Conservation (phyloP, 2,888 invertebrate genomes). For the Hydrotaea diabolus region DNA sequence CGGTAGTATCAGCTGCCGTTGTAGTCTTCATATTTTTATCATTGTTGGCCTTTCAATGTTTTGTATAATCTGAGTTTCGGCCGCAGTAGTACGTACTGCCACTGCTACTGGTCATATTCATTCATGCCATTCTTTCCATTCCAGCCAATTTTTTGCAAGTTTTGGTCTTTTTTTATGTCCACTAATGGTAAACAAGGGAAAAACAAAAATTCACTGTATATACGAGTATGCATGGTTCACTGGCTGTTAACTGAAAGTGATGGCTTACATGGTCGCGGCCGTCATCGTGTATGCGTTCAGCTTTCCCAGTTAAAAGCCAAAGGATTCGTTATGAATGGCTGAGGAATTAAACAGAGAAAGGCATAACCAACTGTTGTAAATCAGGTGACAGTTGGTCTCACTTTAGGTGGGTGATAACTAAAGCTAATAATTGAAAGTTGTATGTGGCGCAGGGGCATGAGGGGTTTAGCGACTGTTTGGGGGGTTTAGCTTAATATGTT, state of each 20-base stretch:
- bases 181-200: too few species aligned
- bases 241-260: constrained; percentile 35
- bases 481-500: neutral
- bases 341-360: neutral
- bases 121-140: neutral
- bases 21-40: neutral
- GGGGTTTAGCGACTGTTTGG: neutral
- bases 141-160: neutral
- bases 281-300: neutral
- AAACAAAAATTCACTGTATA: too few species aligned
- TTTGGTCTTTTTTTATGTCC: neutral
- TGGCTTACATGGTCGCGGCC: constrained; percentile 20
- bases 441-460: too few species aligned
- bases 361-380: neutral
- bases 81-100: neutral
- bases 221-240: neutral
- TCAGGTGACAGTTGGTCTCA: constrained; percentile 19
- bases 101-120: constrained; percentile 6
- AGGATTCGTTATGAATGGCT: constrained; percentile 2
- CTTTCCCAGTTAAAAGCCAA: neutral
- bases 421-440: constrained; percentile 2
- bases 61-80: neutral
- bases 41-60: constrained; percentile 24
- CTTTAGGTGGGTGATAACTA: too few species aligned
- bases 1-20: neutral